Base-by-base conservation (phyloP, 2,797 vertebrate genomes). In the Coregonus suidteri region DNA sequence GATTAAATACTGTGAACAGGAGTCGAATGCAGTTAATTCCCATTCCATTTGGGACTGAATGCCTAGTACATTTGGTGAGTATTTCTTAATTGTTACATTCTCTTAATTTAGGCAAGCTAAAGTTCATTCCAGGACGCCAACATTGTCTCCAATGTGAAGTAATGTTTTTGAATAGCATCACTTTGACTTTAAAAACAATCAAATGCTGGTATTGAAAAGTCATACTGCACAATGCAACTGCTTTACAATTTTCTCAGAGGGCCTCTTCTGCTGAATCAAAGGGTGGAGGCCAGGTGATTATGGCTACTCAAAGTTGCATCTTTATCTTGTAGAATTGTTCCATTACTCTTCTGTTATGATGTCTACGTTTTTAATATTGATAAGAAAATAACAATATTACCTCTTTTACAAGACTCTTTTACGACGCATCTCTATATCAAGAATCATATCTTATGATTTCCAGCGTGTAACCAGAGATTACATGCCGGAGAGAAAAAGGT, bases 361-460 rank as follows among this genome's bases (percentile, higher is more conserved):
- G 67, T 88, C 87, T 79, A 82, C 54, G 31, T 82, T 75, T 75
- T 73, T 67, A 75, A 79, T 78, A 79, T 83, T 77, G 79, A 82
- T 84, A 71, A 83, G 65, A 16, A 25, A 56, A 73, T 65, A 77
- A 78, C 52, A 69, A 14, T 18, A 70, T 69, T 67, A 66, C 64
- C 73, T 75, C 4, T 66, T 64, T 18, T 51, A 71, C 76, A 18
- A 73, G 41, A 25, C 25, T 25, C 25, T 25, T 25, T 25, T 1
- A 68, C 81, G 37, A 79, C 41, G n/a, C 56, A 13, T 6, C 74
- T 81, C 64, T 71, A 66, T 34, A 73, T 74, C 73, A 11, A 75
- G 64, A 80, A 72, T 59, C 53, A 52, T 80, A 80, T 85, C 75
- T 83, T 64, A 67, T 75, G 79, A 86, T 75, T 88, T 77, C 31